Percentiles rank a stretch among this genome's conserved stretches.
These are phyloP conservation scores for Pocillopora grandis DNA, from an alignment of 92 coral and sea anemone genomes.

Conservation along the genomic window DNA sequence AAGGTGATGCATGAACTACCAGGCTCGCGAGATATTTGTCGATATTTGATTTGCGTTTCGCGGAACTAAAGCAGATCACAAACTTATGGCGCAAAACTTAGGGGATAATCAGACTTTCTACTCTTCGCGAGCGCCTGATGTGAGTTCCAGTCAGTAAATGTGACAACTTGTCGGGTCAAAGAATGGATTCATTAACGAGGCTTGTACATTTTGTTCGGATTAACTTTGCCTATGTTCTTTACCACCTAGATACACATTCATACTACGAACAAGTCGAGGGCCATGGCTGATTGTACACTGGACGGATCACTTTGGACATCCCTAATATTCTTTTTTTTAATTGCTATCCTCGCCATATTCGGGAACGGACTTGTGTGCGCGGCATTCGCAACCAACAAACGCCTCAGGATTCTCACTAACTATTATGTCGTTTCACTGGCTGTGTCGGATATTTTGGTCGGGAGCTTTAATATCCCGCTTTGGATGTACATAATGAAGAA, in stretches of 20 bases:
- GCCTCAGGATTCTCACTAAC: conserved; percentile 75
- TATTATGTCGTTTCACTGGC: conserved; percentile 88
- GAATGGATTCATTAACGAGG: not conserved
- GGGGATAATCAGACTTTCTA: not conserved
- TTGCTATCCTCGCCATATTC: conserved; percentile 75
- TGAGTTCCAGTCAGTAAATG: not conserved
- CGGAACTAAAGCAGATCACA: too few species aligned
- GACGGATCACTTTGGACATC: conserved; percentile 30
- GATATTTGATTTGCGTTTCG: not conserved
- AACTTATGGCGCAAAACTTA: too few species aligned
- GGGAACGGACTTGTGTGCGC: conserved; percentile 83
- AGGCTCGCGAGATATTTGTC: not conserved
- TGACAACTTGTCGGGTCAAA: not conserved
- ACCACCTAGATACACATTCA: not conserved
- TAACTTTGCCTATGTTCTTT: not conserved
- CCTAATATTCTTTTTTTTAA: conserved; percentile 56
- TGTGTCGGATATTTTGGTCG: conserved; percentile 80
- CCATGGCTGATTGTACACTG: not conserved
- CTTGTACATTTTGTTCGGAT: not conserved
- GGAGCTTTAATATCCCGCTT: conserved; percentile 72
- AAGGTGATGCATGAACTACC: not conserved
- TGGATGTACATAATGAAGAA: conserved; percentile 66
- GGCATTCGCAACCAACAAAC: conserved; percentile 85
- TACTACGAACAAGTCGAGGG: not conserved
- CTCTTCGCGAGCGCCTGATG: not conserved